Percentiles rank a stretch among this genome's conserved stretches.
Evolutionary conservation across 2,797 vertebrate species (phyloP).

Genomic region (Sebastes diploproa): DNA sequence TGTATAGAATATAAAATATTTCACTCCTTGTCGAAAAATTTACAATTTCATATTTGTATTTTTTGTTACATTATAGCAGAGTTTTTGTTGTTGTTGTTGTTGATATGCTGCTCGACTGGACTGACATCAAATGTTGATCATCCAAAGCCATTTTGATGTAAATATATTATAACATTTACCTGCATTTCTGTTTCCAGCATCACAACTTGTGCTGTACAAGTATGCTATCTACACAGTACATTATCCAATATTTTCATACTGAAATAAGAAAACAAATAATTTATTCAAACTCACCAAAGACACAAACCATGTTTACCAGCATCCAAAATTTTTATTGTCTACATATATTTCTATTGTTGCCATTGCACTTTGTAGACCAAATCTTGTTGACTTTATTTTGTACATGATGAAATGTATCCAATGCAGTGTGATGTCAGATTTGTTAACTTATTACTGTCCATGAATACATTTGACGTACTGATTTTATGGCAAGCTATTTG

Average conservation of each 20-base stretch:
- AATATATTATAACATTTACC: conserved; percentile 24
- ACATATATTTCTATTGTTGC: conserved; percentile 34
- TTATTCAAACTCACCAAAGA: conserved; percentile 70
- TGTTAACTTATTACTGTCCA: conserved; percentile 34
- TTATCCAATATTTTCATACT: conserved; percentile 35
- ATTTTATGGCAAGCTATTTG: conserved; percentile 33
- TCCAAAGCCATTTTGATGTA: conserved; percentile 29
- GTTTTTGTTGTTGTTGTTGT: not conserved
- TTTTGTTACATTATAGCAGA: conserved; percentile 19
- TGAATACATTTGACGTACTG: conserved; percentile 17
- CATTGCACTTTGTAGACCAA: conserved; percentile 39
- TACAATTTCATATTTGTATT: conserved; percentile 32
- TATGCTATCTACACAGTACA: not conserved
- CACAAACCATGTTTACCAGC: conserved; percentile 55
- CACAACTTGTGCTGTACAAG: not conserved
- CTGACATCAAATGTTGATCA: conserved; percentile 3
- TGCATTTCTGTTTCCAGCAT: not conserved
- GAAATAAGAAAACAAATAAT: not conserved
- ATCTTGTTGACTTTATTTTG: conserved; percentile 35
- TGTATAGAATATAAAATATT: conserved; percentile 31
- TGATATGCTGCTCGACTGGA: conserved; percentile 18
- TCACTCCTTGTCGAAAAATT: conserved; percentile 17
- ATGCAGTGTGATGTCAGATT: conserved; percentile 41
- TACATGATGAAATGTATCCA: conserved; percentile 44
- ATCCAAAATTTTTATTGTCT: conserved; percentile 23